These are phyloP conservation scores for Mythimna pallens DNA, from an alignment of 2,888 invertebrate species.

Conservation along the genomic window DNA sequence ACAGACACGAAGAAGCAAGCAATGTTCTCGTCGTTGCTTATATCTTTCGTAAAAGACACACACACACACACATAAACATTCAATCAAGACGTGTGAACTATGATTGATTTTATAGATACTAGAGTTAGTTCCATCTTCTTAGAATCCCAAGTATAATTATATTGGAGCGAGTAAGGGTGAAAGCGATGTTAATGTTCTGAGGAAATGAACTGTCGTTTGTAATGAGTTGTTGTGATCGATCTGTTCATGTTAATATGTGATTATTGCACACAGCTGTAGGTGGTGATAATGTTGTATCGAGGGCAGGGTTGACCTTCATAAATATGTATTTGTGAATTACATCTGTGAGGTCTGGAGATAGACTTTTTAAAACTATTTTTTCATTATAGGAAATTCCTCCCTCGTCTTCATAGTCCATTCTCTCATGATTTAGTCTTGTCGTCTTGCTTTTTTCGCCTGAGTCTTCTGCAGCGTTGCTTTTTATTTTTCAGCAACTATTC, in stretches of 20 bases:
- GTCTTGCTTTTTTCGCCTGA: no score
- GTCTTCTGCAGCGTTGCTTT: no score
- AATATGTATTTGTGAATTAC: neutral
- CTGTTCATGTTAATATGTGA: conserved; percentile 27
- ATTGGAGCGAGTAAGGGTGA: conserved; percentile 29
- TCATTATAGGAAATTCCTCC: no score
- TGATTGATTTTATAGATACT: conserved; percentile 33
- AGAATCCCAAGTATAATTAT: conserved; percentile 25
- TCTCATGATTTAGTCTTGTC: no score
- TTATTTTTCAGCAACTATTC: no score
- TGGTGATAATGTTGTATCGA: conserved; percentile 36
- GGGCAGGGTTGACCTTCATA: conserved; percentile 43
- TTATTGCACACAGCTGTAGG: conserved; percentile 41
- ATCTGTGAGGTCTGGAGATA: neutral
- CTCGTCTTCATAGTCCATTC: no score
- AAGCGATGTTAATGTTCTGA: conserved; percentile 50
- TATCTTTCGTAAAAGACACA: neutral
- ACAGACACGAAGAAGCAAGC: neutral
- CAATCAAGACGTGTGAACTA: conserved; percentile 22
- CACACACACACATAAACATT: no score
- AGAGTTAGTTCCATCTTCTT: conserved; percentile 30
- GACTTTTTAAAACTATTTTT: no score
- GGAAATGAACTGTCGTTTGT: conserved; percentile 53
- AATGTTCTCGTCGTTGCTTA: neutral
- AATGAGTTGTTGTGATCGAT: conserved; percentile 52